phyloP scores from a whole-genome alignment of 1,140 invertebrate genomes.

The Cardiocondyla obscurior region DNA sequence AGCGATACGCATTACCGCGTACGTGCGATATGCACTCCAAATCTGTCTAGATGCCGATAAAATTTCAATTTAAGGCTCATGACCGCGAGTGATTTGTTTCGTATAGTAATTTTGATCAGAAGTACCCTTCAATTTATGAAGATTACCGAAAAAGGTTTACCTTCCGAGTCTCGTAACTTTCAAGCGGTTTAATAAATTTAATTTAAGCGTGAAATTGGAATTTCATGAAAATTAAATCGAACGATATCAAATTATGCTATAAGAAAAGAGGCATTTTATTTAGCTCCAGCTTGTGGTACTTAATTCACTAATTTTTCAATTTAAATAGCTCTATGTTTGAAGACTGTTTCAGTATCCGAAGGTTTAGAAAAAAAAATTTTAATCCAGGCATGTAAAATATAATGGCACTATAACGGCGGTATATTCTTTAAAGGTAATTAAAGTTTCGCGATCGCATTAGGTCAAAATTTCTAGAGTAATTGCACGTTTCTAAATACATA shows the following conservation, averaged over 20 bases:
- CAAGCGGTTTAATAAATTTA: not conserved
- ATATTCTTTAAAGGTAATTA: not conserved
- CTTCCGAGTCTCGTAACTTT: not conserved
- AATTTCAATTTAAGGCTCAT: not conserved
- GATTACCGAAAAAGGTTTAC: not conserved
- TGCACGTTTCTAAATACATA: not conserved
- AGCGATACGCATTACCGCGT: conserved; percentile 33
- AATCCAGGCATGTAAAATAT: not conserved
- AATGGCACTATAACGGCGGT: not conserved
- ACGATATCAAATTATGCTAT: not conserved
- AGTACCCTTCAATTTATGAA: not conserved
- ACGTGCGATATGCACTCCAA: conserved; percentile 2
- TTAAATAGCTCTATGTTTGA: not conserved
- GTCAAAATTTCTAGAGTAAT: not conserved
- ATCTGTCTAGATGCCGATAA: not conserved
- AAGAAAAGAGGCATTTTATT: not conserved
- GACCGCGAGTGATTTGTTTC: not conserved
- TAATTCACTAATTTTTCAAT: not conserved
- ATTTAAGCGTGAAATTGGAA: not conserved
- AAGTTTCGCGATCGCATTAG: not conserved
- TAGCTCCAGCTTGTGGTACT: not conserved
- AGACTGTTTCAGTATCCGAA: not conserved
- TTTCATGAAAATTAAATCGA: not conserved
- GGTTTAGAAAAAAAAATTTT: not conserved
- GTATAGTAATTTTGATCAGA: not conserved